These are phyloP conservation scores for Calonectris borealis DNA, from an alignment of 2,113 vertebrate species.

Conservation along the genomic window DNA sequence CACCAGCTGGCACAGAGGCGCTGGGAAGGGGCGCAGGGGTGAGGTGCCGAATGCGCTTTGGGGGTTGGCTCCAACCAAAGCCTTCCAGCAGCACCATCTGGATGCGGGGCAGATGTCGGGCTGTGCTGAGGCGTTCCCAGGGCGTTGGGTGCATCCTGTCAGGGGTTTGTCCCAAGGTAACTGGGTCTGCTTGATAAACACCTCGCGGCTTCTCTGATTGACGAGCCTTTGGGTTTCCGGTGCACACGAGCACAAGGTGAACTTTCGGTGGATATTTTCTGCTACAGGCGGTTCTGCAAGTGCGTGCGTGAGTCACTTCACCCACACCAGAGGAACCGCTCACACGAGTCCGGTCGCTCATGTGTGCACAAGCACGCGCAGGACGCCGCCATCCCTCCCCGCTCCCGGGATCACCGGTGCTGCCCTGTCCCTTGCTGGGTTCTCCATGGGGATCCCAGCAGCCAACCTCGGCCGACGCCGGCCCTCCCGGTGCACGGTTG, in stretches of 20 bases:
- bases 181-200: constrained; percentile 1
- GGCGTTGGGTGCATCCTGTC: neutral
- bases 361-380: fast-evolving
- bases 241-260: constrained; percentile 23
- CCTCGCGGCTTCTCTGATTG: neutral
- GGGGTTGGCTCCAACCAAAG: neutral
- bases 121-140: fast-evolving
- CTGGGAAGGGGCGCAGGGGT: neutral
- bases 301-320: neutral
- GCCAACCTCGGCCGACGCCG: neutral
- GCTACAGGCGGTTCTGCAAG: neutral
- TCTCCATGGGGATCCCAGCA: neutral
- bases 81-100: neutral
- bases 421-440: neutral
- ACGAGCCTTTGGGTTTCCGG: constrained; percentile 24
- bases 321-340: neutral
- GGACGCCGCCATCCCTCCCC: fast-evolving
- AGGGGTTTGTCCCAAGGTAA: neutral
- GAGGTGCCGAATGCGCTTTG: neutral
- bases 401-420: fast-evolving
- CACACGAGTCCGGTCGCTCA: neutral
- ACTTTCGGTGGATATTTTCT: constrained; percentile 65
- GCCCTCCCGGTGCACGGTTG: neutral
- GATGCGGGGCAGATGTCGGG: fast-evolving
- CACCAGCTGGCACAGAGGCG: fast-evolving